These are phyloP conservation scores for Coleophora deauratella DNA, from an alignment of 2,888 invertebrate species.

Conservation along the genomic window DNA sequence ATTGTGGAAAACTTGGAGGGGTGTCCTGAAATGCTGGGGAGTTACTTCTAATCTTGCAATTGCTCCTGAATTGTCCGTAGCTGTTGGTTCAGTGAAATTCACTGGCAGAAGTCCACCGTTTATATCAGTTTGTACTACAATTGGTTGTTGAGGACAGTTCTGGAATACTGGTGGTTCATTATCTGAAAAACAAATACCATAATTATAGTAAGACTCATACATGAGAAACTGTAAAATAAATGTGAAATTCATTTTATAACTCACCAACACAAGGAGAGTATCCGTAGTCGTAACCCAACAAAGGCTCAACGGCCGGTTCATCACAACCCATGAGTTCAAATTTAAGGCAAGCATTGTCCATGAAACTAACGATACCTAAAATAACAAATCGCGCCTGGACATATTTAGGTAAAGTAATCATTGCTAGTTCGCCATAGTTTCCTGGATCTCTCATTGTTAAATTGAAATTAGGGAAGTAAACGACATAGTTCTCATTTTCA, in stretches of 20 bases:
- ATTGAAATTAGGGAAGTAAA: conserved; percentile 97
- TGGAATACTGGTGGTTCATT: conserved; percentile 97
- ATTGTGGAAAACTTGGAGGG: conserved; percentile 90
- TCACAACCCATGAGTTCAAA: conserved; percentile 98
- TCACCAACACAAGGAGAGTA: conserved; percentile 93
- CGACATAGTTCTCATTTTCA: conserved; percentile 95
- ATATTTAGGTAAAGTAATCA: conserved; percentile 95
- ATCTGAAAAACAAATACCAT: conserved; percentile 66
- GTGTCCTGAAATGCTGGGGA: conserved; percentile 92
- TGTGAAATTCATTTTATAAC: conserved; percentile 20
- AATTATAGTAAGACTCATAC: neutral
- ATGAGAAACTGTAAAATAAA: neutral
- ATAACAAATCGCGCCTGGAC: conserved; percentile 96
- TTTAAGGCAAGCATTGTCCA: conserved; percentile 96
- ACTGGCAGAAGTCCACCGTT: conserved; percentile 93
- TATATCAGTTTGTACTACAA: conserved; percentile 89
- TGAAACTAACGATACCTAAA: conserved; percentile 95
- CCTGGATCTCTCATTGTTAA: conserved; percentile 96
- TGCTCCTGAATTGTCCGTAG: conserved; percentile 96
- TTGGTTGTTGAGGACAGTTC: conserved; percentile 95
- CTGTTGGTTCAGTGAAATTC: conserved; percentile 94
- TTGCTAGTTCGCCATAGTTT: conserved; percentile 95
- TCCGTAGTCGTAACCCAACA: conserved; percentile 94
- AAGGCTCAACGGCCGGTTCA: conserved; percentile 85
- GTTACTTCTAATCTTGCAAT: conserved; percentile 94